phyloP scores from a whole-genome alignment of 53 echinoderm and acorn worm species.

The Pentamera pediparva region DNA sequence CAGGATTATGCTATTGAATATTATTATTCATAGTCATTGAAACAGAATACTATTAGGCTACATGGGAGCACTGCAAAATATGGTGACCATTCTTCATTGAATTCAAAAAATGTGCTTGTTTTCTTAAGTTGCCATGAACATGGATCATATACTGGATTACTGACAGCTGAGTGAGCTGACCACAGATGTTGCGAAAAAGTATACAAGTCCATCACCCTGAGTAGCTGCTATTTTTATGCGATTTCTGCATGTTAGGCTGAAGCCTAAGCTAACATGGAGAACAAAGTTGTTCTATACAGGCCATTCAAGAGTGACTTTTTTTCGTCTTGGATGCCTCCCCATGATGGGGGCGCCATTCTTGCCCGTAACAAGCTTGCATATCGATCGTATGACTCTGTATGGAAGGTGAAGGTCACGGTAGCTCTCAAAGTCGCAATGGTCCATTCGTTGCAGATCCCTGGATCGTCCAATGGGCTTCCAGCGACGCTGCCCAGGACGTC shows the following conservation, averaged over 20 bases:
- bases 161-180: too few species aligned
- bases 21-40: too few species aligned
- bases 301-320: slow-evolving; percentile 27
- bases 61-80: too few species aligned
- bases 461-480: slow-evolving; percentile 1
- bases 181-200: too few species aligned
- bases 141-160: too few species aligned
- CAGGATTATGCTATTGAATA: too few species aligned
- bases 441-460: slow-evolving; percentile 23
- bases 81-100: too few species aligned
- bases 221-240: not conserved
- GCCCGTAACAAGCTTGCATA: slow-evolving; percentile 11
- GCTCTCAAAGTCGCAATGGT: slow-evolving; percentile 26
- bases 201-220: too few species aligned
- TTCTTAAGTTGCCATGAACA: too few species aligned
- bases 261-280: not conserved
- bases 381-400: slow-evolving; percentile 27
- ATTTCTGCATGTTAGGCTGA: not conserved
- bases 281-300: not conserved
- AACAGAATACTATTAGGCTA: too few species aligned
- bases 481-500: slow-evolving; percentile 6
- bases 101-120: not conserved
- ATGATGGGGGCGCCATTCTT: not conserved
- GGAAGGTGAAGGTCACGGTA: slow-evolving; percentile 33
- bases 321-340: slow-evolving; percentile 24